Base-by-base conservation (phyloP, 2,888 invertebrate species). In the Hydraecia micacea region DNA sequence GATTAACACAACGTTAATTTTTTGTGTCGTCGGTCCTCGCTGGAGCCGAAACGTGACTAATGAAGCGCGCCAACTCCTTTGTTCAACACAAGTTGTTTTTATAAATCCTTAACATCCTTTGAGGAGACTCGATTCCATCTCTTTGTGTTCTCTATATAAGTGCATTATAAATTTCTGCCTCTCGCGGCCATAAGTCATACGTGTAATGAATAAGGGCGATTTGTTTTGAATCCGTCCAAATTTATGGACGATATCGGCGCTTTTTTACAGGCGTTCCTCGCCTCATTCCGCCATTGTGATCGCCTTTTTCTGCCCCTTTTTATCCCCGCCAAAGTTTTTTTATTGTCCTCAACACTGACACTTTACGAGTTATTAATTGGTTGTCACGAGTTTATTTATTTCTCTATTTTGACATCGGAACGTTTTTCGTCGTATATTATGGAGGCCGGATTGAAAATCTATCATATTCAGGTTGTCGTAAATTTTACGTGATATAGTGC, bases 361-460 rank as follows among this genome's bases (percentile, higher is more conserved):
- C 94, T 97, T 97, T 97, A 96, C 96, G 96, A 96, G 96, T 96
- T 97, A 97, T 97, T 97, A 97, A 97, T 97, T 97, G 96, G 95
- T 95, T 96, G 97, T 97, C 97, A 95, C 92, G 92, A 92, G 93
- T 95, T 96, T 96, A 96, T 97, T 97, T 96, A 96, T 97, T 95
- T 96, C 96, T 96, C 95, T 96, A 97, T 97, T 96, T 97, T 96
- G 97, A 96, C 95, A 95, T 92, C 92, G 93, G 91, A 92, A 91
- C 94, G 93, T 96, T 96, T 96, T 96, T 95, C 95, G 95, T 90
- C 94, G 93, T 96, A 95, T 94, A 96, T 95, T 94, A 95, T 93
- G 93, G 93, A 91, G 93, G 93, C 92, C 87, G 96, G 96, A 97
- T 97, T 97, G 97, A 97, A 97, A 96, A 97, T 97, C 97, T 96